Evolutionary conservation across 2,797 vertebrate genomes (phyloP).

Genomic region (Sus cebifrons): DNA sequence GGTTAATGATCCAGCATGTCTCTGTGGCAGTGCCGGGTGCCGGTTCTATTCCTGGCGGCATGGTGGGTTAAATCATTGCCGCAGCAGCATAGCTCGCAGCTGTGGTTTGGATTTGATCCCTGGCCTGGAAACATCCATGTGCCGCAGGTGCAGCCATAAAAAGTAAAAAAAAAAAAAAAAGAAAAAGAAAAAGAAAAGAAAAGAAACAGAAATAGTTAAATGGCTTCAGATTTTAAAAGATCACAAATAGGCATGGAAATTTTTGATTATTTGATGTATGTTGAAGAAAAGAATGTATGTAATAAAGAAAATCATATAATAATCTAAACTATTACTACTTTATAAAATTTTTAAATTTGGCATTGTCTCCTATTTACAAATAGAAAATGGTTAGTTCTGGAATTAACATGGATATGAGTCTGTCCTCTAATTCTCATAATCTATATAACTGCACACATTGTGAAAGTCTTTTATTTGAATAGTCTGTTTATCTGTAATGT

Average conservation of each 20-base stretch:
- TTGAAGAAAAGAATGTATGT: neutral
- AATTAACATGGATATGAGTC: neutral
- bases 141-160: no score
- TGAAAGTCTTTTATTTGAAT: neutral
- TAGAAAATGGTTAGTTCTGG: neutral
- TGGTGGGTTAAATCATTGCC: no score
- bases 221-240: constrained; percentile 20
- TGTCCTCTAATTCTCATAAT: neutral
- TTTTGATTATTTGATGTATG: neutral
- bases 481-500: neutral
- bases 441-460: neutral
- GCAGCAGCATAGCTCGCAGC: no score
- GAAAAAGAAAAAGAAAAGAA: no score
- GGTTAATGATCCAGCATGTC: no score
- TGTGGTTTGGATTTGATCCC: no score
- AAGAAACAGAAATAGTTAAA: neutral
- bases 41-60: no score
- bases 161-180: no score
- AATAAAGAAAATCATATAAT: neutral
- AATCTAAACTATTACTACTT: neutral
- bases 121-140: no score
- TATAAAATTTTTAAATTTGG: neutral
- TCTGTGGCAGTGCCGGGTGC: no score
- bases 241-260: neutral
- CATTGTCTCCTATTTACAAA: neutral